Base-by-base conservation (phyloP, 2,888 invertebrate species). In the Lamproptera curius region DNA sequence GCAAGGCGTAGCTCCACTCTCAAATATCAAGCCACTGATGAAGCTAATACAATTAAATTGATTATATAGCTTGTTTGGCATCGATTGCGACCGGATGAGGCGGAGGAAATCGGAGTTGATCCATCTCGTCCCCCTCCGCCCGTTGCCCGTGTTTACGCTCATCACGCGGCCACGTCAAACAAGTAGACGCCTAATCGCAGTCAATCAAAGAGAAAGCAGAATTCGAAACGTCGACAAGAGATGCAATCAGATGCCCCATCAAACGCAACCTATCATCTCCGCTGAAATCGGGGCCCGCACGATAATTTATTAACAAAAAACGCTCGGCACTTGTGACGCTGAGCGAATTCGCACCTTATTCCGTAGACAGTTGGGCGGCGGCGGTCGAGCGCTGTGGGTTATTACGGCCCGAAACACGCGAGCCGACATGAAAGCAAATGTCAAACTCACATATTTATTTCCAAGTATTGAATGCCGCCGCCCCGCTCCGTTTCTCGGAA, bases 401-500 rank as follows among this genome's bases (percentile, higher is more conserved):
- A 86, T 86, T 85, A 83, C 77, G 71, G 71, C n/a, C 65, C 76
- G 70, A 72, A 80, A 81, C 87, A 82, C 84, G 69, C 84, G 76
- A 74, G 66, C 68, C 68, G 61, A 83, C 86, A 86, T 87, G 85
- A 87, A 87, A 87, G 87, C 86, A 83, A 85, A 87, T 87, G 85
- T 87, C 87, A 87, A 87, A 83, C 83, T 83, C 82, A 84, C 85
- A 84, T 84, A 87, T 87, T 85, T 87, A 87, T 86, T 87, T 87
- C 87, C 85, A 81, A 85, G 87, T 87, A 87, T 87, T 85, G 87
- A 84, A 87, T 80, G 76, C 70, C 74, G 79, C 73, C 70, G 72
- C 71, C n/a, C 31, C 31, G 31, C 13, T 31, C 31, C 73, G 77
- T 62, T 86, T 87, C 86, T 82, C 70, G 70, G 86, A 86, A 87